Percentiles rank a stretch among this genome's conserved stretches.
Conservation (phyloP, 2,113 vertebrate genomes). For the Neopipo cinnamomea region DNA sequence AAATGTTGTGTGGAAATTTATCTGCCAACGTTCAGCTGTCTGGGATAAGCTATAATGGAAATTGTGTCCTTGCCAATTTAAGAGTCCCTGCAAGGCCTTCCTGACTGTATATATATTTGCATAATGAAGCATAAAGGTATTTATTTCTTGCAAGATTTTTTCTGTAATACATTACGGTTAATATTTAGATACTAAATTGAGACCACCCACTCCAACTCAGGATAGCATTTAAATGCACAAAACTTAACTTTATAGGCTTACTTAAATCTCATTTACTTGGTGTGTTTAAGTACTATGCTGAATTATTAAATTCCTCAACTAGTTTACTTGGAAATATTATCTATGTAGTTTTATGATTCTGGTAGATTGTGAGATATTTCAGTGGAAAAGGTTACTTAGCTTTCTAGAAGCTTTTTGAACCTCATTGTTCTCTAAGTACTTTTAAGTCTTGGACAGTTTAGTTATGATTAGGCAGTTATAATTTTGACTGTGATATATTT, state of each 20-base stretch:
- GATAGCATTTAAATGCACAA: not conserved
- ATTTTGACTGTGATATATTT: not conserved
- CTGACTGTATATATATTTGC: conserved; percentile 39
- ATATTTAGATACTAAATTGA: not conserved
- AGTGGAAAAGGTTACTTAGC: not conserved
- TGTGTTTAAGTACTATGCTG: not conserved
- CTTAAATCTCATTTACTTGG: not conserved
- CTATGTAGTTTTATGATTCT: not conserved
- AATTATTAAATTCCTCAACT: not conserved
- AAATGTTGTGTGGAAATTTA: conserved; percentile 59
- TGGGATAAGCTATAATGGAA: conserved; percentile 41
- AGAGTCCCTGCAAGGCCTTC: conserved; percentile 44
- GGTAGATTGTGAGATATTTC: not conserved
- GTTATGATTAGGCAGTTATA: not conserved
- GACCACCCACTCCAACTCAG: not conserved
- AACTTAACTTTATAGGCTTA: not conserved
- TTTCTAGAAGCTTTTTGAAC: not conserved
- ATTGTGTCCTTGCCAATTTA: conserved; percentile 38
- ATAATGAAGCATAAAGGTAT: conserved; percentile 40
- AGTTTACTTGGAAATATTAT: not conserved
- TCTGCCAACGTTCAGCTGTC: conserved; percentile 32
- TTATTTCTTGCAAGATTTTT: conserved; percentile 39
- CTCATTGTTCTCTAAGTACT: not conserved
- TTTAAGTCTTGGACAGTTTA: not conserved
- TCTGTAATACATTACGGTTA: conserved; percentile 1